Percentiles rank a stretch among this genome's conserved stretches.
These are phyloP conservation scores for Uropetala carovei DNA, from an alignment of 2,888 invertebrate species.

Conservation along the genomic window DNA sequence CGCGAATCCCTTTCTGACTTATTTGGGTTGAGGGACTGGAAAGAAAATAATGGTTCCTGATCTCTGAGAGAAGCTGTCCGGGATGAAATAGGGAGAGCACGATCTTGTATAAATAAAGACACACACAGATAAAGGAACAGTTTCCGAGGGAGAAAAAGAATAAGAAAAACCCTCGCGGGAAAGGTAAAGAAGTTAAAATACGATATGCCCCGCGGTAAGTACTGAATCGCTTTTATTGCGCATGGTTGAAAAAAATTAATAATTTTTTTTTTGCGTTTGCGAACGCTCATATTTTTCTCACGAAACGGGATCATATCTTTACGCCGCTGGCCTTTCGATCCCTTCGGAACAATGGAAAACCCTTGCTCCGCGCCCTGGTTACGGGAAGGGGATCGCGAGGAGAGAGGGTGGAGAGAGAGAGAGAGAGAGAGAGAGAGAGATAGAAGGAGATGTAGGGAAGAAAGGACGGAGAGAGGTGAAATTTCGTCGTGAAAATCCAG, in stretches of 20 bases:
- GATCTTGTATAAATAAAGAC: too few species aligned
- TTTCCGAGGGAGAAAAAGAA: too few species aligned
- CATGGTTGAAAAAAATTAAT: not conserved
- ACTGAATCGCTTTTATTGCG: constrained; percentile 49
- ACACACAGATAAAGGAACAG: too few species aligned
- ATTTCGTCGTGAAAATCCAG: too few species aligned
- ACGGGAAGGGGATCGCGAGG: not conserved
- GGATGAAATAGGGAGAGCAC: too few species aligned
- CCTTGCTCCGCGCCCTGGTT: not conserved
- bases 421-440: not conserved
- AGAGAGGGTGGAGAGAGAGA: not conserved
- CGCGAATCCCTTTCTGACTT: too few species aligned
- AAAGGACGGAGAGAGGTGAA: not conserved
- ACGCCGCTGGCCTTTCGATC: not conserved
- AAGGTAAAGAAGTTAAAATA: constrained; percentile 26
- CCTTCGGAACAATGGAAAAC: not conserved
- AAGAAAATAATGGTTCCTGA: too few species aligned
- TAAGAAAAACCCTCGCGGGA: not conserved
- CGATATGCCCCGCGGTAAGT: not conserved
- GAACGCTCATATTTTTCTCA: constrained; percentile 10
- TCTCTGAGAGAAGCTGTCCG: too few species aligned
- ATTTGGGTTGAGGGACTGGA: too few species aligned
- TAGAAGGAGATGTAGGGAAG: not conserved
- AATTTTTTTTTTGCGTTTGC: not conserved
- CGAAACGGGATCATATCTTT: not conserved